Conservation (phyloP, 2,797 vertebrate genomes). For the Lacerta bilineata region DNA sequence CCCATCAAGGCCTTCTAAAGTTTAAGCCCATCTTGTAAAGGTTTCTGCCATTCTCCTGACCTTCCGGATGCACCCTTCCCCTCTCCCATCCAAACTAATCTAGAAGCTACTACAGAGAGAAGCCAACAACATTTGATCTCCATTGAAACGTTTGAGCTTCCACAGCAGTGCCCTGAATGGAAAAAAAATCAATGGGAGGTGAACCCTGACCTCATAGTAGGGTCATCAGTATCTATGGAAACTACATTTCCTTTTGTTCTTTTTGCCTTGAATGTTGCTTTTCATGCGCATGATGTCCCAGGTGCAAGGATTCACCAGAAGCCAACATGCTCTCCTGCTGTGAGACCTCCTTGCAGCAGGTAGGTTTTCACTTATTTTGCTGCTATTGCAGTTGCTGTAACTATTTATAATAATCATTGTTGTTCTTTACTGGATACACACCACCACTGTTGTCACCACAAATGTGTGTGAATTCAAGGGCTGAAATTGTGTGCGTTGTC, state of each 20-base stretch:
- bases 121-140: too few species aligned
- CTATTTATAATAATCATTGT: neutral
- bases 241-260: neutral
- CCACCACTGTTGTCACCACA: neutral
- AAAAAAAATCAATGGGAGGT: neutral
- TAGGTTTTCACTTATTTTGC: neutral
- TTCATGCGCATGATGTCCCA: neutral
- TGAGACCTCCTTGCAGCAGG: neutral
- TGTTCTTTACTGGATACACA: neutral
- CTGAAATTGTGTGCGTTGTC: neutral
- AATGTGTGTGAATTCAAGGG: neutral
- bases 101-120: too few species aligned
- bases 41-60: too few species aligned
- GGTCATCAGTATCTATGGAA: neutral
- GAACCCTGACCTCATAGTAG: neutral
- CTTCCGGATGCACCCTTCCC: too few species aligned
- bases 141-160: neutral
- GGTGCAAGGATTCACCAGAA: neutral
- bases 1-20: too few species aligned
- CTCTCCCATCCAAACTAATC: too few species aligned
- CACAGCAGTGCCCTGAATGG: neutral
- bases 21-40: too few species aligned
- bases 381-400: neutral
- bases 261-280: neutral
- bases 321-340: neutral